phyloP scores from a whole-genome alignment of 2,888 invertebrate genomes.

The Plagodis dolabraria region DNA sequence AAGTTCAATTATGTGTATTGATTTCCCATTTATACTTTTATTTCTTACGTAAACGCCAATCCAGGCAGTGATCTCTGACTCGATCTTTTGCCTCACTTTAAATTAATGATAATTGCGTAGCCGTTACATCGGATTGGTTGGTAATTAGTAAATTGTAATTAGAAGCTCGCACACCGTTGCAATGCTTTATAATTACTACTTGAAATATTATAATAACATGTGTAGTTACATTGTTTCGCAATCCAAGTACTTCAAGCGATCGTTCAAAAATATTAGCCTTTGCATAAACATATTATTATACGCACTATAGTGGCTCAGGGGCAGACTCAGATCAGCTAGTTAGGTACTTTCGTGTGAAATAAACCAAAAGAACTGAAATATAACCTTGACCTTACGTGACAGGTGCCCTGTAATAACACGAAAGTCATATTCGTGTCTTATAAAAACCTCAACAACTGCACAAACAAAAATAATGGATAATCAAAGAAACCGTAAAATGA shows the following conservation, averaged over 20 bases:
- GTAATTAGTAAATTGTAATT: constrained; percentile 40
- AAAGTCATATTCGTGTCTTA: constrained; percentile 1
- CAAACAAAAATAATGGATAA: constrained; percentile 17
- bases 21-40: too few species aligned
- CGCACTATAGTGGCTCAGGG: too few species aligned
- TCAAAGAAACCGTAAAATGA: constrained; percentile 19
- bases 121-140: constrained; percentile 25
- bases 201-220: constrained; percentile 27
- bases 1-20: too few species aligned
- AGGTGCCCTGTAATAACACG: background rate
- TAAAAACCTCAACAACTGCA: constrained; percentile 10
- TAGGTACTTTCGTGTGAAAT: too few species aligned
- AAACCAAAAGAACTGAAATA: background rate
- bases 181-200: constrained; percentile 36
- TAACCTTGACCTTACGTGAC: constrained; percentile 16
- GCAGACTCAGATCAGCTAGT: too few species aligned
- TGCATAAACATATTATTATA: too few species aligned
- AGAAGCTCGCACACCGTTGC: constrained; percentile 25
- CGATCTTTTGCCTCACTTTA: constrained; percentile 25
- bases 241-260: background rate
- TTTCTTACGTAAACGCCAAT: too few species aligned
- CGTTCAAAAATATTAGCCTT: too few species aligned
- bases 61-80: background rate
- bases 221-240: constrained; percentile 32
- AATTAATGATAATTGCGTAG: constrained; percentile 32